Percentiles rank a stretch among this genome's conserved stretches.
Evolutionary conservation across 2,888 invertebrate species (phyloP).

Genomic region (Tanypteryx hageni): DNA sequence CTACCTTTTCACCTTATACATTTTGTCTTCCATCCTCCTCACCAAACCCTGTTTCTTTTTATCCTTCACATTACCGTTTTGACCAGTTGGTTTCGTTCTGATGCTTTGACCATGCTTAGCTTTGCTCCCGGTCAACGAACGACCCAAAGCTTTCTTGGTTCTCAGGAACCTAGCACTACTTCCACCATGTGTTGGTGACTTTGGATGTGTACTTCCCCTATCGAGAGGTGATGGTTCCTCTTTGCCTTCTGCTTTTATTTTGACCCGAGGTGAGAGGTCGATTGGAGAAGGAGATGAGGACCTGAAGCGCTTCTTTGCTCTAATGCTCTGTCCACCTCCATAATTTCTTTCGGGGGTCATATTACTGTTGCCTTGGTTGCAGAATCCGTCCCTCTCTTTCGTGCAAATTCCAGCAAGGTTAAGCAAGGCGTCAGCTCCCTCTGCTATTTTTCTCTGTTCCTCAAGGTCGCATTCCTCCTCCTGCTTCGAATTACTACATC

Average conservation of each 20-base stretch:
- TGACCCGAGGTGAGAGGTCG: slow-evolving; percentile 33
- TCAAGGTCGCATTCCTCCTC: slow-evolving; percentile 78
- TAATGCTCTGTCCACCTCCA: neutral
- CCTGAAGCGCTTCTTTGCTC: neutral
- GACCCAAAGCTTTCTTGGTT: slow-evolving; percentile 1
- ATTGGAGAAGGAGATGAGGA: neutral
- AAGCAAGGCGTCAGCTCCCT: slow-evolving; percentile 85
- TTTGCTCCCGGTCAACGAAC: neutral
- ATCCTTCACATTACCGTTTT: neutral
- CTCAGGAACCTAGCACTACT: slow-evolving; percentile 6
- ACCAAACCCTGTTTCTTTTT: slow-evolving; percentile 42
- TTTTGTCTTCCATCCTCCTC: slow-evolving; percentile 9
- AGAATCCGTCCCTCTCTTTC: neutral
- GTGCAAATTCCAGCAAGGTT: slow-evolving; percentile 83
- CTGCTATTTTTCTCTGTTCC: slow-evolving; percentile 84
- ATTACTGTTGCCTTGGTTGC: neutral
- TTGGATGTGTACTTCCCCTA: neutral
- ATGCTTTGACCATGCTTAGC: neutral
- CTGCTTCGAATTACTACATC: slow-evolving; percentile 66
- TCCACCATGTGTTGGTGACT: neutral
- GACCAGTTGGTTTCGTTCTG: neutral
- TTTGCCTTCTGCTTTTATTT: neutral
- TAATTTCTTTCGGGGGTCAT: neutral
- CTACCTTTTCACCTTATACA: slow-evolving; percentile 45
- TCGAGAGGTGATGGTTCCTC: neutral